Evolutionary conservation across 2,888 invertebrate genomes (phyloP), one percentile per base, ranked within the genome.

Genomic region (Metopia argyrocephala): DNA sequence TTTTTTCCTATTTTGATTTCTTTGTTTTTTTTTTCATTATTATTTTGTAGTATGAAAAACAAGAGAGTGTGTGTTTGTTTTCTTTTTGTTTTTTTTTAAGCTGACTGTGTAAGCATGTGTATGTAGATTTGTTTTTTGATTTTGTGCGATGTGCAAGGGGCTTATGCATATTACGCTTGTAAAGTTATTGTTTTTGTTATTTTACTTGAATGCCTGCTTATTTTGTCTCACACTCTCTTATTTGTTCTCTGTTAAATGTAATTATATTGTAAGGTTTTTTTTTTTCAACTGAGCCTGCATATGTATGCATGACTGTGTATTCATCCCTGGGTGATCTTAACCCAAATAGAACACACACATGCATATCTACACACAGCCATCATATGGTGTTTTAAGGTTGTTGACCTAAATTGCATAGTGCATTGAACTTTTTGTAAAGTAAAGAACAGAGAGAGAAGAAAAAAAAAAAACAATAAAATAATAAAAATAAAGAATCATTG

Each of bases 361-460:
- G 38, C 3, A 38, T 38, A 38, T 15, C 9, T 38, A 15, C 15
- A 15, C 4, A 15, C 38, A 38, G 3, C 12, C 38, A 38, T 38
- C 12, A 9, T 15, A 57, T 66, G 57, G 62, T 73, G 71, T 28
- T 56, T 81, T 82, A 86, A 89, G 90, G 90, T 89, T 90, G 89
- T 89, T 90, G 89, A 88, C 90, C 89, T 78, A 89, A 89, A 87
- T 90, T 86, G 86, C 87, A 86, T 85, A 86, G 90, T 88, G 89
- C 90, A 87, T 86, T 89, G 90, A 90, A 89, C 90, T 88, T 84
- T 85, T 86, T 85, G 83, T 82, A 70, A 57, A 56, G 46, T n/a
- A 15, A 69, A 31, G 2, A 31, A 28, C 5, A 28, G n/a, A n/a
- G n/a, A n/a, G n/a, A n/a, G n/a, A n/a, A n/a, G n/a, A 31, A 31